A percentile compares a stretch with the other conserved stretches of the same genome.
phyloP scores from a whole-genome alignment of 2,888 invertebrate genomes.

The Andrena flavipes region DNA sequence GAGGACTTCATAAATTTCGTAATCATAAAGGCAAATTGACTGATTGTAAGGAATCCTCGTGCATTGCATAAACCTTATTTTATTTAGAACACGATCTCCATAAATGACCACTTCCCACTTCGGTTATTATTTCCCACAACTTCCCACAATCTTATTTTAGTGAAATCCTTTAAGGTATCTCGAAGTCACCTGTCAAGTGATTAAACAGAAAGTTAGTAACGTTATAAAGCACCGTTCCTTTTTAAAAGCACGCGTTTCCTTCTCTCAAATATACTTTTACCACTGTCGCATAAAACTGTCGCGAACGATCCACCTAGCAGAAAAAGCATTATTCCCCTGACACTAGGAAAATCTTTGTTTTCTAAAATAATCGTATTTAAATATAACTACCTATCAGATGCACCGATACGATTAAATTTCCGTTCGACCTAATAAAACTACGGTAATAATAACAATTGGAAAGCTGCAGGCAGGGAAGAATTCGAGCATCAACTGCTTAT shows the following conservation, averaged over 20 bases:
- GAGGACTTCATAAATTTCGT: too few relatives aligned
- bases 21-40: too few relatives aligned
- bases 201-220: not conserved
- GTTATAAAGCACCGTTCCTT: not conserved
- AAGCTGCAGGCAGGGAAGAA: not conserved
- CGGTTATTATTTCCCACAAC: not conserved
- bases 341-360: too few relatives aligned
- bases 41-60: not conserved
- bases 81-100: too few relatives aligned
- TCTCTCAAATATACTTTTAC: not conserved
- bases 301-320: not conserved
- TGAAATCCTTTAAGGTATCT: not conserved
- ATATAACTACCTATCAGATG: too few relatives aligned
- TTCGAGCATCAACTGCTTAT: not conserved
- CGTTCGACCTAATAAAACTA: not conserved
- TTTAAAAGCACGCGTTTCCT: not conserved
- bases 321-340: not conserved
- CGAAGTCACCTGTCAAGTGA: not conserved
- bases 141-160: not conserved
- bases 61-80: too few relatives aligned
- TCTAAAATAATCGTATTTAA: too few relatives aligned
- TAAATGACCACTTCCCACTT: too few relatives aligned
- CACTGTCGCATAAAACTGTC: not conserved
- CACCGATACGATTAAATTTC: too few relatives aligned
- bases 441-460: not conserved